Evolutionary conservation across 2,113 vertebrate genomes (phyloP), one percentile per base, ranked within the genome.

Genomic region (Aramus guarauna): DNA sequence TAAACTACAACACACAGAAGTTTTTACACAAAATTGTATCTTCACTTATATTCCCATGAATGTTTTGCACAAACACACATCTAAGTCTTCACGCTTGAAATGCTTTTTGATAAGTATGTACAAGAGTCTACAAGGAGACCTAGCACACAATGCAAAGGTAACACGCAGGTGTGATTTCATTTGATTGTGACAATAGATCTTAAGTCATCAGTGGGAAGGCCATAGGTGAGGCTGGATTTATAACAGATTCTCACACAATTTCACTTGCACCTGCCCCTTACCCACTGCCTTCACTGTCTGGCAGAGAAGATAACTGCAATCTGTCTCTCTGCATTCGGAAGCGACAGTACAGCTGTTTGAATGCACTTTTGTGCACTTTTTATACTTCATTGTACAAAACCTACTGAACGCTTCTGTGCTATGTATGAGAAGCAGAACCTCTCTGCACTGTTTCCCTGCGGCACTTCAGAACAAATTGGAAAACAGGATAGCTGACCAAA

Each of bases 271-370:
- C 36, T 62, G 58, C 19, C 32, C 24, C 19, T 82, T 41, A 27
- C 27, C 24, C 27, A 8, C 39, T 43, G 8, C 32, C 13, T 39
- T 63, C 20, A 6, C n/a, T 26, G 6, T 12, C 53, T 41, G 34
- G 36, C 63, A 62, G 29, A 36, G 9, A 32, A 5, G 2, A 4
- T 11, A 62, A 47, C 41, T n/a, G 26, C 6, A 2, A 21, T 8
- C 59, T 29, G 2, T 24, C 30, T 22, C 27, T 4, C 15, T 4
- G 1, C 5, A 5, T 32, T 72, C 3, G 0, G 41, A 47, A 91
- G 24, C 20, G 34, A 47, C 16, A 32, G 9, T 6, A 17, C 14
- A 56, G 11, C 26, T 37, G 6, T 43, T 68, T 39, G 53, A 76
- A 72, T 34, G 34, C 27, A 14, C 11, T 63, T 90, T 10, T 2